Evolutionary conservation across 2,113 vertebrate genomes (phyloP).

Genomic region (Neogobius melanostomus): DNA sequence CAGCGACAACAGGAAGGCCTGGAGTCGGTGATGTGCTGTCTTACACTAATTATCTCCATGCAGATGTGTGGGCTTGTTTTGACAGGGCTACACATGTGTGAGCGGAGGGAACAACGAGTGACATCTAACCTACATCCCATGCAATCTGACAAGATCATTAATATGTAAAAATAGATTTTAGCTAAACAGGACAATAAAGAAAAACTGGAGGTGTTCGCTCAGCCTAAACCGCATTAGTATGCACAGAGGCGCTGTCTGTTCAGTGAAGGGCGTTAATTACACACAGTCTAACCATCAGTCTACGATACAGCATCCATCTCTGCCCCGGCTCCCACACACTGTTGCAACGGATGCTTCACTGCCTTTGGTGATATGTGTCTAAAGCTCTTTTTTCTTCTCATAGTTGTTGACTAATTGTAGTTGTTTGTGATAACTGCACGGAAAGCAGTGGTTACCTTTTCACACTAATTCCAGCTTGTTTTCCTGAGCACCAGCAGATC

Average conservation of each 20-base stretch:
- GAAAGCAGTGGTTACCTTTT: no score
- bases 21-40: not conserved
- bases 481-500: no score
- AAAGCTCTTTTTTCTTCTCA: no score
- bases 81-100: not conserved
- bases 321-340: conserved; percentile 36
- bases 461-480: no score
- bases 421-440: no score
- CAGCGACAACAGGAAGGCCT: conserved; percentile 2
- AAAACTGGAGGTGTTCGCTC: conserved; percentile 17
- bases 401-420: no score
- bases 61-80: conserved; percentile 2
- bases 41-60: conserved; percentile 6
- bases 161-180: not conserved
- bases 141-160: conserved; percentile 1
- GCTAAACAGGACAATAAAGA: conserved; percentile 11
- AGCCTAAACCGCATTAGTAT: conserved; percentile 57
- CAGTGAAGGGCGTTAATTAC: conserved; percentile 68
- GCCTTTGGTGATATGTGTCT: conserved; percentile 47
- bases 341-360: conserved; percentile 25
- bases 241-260: conserved; percentile 44
- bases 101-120: not conserved
- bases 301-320: conserved; percentile 57
- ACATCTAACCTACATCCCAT: not conserved
- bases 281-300: conserved; percentile 58